Conservation (phyloP, 2,797 vertebrate species). For the Etheostoma perlongum region DNA sequence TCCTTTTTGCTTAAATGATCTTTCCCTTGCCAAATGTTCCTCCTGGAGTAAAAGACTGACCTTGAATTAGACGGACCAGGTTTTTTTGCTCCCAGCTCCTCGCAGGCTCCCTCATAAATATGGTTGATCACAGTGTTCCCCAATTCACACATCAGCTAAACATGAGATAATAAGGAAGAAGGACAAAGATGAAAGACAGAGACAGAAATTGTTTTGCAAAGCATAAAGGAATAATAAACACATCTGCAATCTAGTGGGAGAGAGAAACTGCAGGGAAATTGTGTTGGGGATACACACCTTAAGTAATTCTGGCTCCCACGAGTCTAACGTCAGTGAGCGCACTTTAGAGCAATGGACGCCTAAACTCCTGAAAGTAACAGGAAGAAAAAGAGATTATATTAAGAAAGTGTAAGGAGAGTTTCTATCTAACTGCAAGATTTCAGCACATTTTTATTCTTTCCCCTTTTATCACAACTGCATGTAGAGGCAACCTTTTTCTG, state of each 20-base stretch:
- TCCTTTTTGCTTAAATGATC: not conserved
- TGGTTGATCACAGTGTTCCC: slow-evolving; percentile 95
- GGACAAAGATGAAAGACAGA: slow-evolving; percentile 1
- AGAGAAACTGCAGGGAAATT: slow-evolving; percentile 3
- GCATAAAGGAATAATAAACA: not conserved
- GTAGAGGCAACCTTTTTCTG: not conserved
- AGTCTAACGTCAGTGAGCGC: slow-evolving; percentile 95
- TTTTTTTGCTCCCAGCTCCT: slow-evolving; percentile 91
- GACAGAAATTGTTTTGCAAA: slow-evolving; percentile 6
- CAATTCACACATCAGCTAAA: slow-evolving; percentile 97
- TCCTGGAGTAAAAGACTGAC: slow-evolving; percentile 70
- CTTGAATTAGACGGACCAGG: slow-evolving; percentile 91
- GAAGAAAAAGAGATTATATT: not conserved
- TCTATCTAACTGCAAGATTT: not conserved
- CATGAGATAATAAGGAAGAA: not conserved
- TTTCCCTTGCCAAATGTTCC: not conserved
- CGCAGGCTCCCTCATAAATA: slow-evolving; percentile 94
- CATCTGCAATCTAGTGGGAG: slow-evolving; percentile 4
- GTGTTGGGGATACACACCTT: slow-evolving; percentile 83
- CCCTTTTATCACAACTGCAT: slow-evolving; percentile 11
- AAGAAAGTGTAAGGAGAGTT: slow-evolving; percentile 14
- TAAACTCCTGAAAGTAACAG: slow-evolving; percentile 89
- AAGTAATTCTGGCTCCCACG: slow-evolving; percentile 97
- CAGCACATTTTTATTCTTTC: not conserved
- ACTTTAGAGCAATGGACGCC: slow-evolving; percentile 99